Conservation (phyloP, 2,113 vertebrate genomes). For the Crotalus viridis region DNA sequence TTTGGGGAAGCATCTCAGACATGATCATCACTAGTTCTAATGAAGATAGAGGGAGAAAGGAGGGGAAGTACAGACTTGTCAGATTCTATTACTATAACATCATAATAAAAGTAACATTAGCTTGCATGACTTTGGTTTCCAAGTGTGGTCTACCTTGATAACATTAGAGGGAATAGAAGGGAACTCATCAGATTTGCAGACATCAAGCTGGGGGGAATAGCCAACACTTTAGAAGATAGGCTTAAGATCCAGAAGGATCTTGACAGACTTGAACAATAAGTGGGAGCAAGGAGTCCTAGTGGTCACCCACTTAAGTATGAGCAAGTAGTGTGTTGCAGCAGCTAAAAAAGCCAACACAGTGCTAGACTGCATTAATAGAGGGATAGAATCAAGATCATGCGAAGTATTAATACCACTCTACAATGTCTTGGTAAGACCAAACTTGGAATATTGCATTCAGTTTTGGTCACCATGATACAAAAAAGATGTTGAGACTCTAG, state of each 20-base stretch:
- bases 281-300: not conserved
- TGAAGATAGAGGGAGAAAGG: not conserved
- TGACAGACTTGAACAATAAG: not conserved
- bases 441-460: no score
- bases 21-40: not conserved
- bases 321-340: not conserved
- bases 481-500: no score
- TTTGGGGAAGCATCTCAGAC: not conserved
- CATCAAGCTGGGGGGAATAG: not conserved
- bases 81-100: not conserved
- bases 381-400: not conserved
- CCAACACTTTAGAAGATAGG: not conserved
- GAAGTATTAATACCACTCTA: no score
- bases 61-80: not conserved
- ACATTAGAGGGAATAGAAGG: not conserved
- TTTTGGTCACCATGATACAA: no score
- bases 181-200: no score
- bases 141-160: not conserved
- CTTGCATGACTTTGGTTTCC: not conserved
- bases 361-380: not conserved
- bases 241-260: not conserved
- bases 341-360: not conserved
- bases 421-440: no score
- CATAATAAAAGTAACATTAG: not conserved
- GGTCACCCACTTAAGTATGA: not conserved